Conservation (phyloP, 2,113 vertebrate genomes). For the Cebus imitator region DNA sequence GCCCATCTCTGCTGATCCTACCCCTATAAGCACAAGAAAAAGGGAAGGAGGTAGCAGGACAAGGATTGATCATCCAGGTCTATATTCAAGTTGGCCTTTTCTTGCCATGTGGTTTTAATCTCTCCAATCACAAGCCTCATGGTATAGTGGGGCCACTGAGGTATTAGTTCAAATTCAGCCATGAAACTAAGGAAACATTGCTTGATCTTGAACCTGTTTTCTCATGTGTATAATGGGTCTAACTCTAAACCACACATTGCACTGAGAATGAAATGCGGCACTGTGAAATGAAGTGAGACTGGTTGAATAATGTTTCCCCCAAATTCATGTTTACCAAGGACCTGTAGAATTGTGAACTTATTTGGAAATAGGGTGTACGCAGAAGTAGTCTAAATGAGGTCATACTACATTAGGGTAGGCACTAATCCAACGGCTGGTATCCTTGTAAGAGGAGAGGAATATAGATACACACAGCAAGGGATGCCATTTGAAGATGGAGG, state of each 20-base stretch:
- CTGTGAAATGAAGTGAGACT: background rate
- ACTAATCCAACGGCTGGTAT: background rate
- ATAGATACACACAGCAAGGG: background rate
- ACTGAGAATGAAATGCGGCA: background rate
- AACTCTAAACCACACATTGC: background rate
- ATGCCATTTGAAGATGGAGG: background rate
- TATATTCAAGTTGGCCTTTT: background rate
- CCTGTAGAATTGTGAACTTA: background rate
- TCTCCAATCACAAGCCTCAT: background rate
- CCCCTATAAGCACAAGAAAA: background rate
- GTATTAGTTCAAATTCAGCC: background rate
- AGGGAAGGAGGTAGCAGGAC: rapidly evolving
- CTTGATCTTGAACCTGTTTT: background rate
- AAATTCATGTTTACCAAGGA: background rate
- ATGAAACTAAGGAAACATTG: background rate
- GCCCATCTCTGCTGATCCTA: background rate
- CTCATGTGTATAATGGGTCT: background rate
- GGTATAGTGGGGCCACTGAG: background rate
- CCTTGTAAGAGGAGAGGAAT: background rate
- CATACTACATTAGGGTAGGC: background rate
- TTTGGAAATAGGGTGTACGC: background rate
- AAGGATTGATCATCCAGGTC: background rate
- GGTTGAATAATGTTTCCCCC: background rate
- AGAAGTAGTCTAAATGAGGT: background rate
- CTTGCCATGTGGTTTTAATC: background rate